Evolutionary conservation across 2,797 vertebrate species (phyloP).

Genomic region (Pitangus sulphuratus): DNA sequence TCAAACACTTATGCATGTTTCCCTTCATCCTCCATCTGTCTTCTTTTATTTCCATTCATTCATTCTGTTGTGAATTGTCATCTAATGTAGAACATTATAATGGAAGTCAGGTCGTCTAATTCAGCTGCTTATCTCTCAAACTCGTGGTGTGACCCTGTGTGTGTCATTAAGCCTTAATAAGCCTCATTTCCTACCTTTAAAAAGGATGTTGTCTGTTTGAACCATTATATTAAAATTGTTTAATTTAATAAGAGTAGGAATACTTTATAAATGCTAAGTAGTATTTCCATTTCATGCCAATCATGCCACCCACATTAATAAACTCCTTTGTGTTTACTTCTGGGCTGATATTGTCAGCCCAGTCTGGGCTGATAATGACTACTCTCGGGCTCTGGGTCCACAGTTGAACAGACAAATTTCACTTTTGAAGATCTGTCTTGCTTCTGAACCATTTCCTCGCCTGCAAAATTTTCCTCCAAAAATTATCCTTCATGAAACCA

Average conservation of each 20-base stretch:
- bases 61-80: constrained; percentile 10
- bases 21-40: constrained; percentile 42
- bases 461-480: not conserved
- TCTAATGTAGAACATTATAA: not conserved
- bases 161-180: not conserved
- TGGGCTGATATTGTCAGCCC: not conserved
- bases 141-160: not conserved
- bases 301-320: not conserved
- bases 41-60: constrained; percentile 31
- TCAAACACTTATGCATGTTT: constrained; percentile 15
- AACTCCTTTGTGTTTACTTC: not conserved
- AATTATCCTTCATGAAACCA: not conserved
- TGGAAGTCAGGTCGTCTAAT: not conserved
- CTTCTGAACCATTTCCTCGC: not conserved
- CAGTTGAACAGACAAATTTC: not conserved
- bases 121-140: not conserved
- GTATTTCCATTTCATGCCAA: constrained; percentile 10
- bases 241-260: not conserved
- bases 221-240: not conserved
- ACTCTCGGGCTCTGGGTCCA: not conserved
- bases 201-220: not conserved
- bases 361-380: not conserved
- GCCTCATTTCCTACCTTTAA: not conserved
- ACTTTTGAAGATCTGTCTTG: not conserved
- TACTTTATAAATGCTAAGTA: constrained; percentile 3